Evolutionary conservation across 2,888 invertebrate genomes (phyloP).

Genomic region (Acleris laterana): DNA sequence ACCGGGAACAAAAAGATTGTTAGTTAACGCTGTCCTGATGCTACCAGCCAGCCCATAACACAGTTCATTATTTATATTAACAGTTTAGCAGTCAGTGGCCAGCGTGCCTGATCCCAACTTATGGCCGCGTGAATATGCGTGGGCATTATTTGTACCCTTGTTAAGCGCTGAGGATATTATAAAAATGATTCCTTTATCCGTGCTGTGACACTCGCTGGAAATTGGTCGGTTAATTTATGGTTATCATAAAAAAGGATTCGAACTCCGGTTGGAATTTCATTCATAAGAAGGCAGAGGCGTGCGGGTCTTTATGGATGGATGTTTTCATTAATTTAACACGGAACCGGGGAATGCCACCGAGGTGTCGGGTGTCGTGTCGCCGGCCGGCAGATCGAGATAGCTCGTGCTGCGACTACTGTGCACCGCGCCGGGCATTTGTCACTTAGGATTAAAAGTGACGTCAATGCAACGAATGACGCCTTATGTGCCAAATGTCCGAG

Average conservation of each 20-base stretch:
- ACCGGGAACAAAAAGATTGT: slow-evolving; percentile 72
- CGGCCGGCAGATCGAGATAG: slow-evolving; percentile 65
- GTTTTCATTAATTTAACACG: slow-evolving; percentile 83
- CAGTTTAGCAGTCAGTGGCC: slow-evolving; percentile 83
- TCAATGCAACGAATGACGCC: slow-evolving; percentile 43
- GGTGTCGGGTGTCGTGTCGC: slow-evolving; percentile 74
- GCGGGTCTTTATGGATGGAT: slow-evolving; percentile 83
- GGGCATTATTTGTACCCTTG: slow-evolving; percentile 84
- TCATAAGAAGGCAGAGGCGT: slow-evolving; percentile 85
- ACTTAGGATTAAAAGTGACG: slow-evolving; percentile 41
- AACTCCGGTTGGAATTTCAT: slow-evolving; percentile 83
- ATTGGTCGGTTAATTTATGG: slow-evolving; percentile 83
- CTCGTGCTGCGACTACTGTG: slow-evolving; percentile 73
- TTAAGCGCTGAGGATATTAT: slow-evolving; percentile 84
- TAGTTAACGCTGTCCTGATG: slow-evolving; percentile 75
- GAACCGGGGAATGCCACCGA: slow-evolving; percentile 71
- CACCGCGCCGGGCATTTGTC: slow-evolving; percentile 46
- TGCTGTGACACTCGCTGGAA: slow-evolving; percentile 82
- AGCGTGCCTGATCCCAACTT: slow-evolving; percentile 74
- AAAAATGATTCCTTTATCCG: slow-evolving; percentile 84
- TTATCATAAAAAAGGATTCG: slow-evolving; percentile 82
- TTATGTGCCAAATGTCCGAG: slow-evolving; percentile 22
- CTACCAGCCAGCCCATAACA: slow-evolving; percentile 76
- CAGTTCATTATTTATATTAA: slow-evolving; percentile 85
- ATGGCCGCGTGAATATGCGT: slow-evolving; percentile 82